Percentiles rank a stretch among this genome's conserved stretches.
Evolutionary conservation across 2,797 vertebrate genomes (phyloP).

Genomic region (Mormyrus hasselquistii): DNA sequence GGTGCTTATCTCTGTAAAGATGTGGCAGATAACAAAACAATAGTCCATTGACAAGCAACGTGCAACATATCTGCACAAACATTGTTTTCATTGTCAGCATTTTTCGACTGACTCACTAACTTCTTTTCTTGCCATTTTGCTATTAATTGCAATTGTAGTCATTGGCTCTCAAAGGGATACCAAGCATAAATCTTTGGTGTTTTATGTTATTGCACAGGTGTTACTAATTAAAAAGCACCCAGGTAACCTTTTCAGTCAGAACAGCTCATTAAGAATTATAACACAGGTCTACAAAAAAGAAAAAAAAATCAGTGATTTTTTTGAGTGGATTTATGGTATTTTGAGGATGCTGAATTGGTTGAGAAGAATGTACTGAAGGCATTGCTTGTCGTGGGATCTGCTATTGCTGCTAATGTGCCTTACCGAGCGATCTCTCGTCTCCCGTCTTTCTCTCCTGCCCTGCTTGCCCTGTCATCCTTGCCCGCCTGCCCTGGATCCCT

Average conservation of each 20-base stretch:
- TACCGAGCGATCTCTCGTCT: no score
- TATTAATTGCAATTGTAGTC: not conserved
- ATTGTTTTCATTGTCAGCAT: not conserved
- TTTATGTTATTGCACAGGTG: not conserved
- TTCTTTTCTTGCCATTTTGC: not conserved
- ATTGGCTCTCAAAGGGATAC: not conserved
- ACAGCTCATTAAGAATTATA: not conserved
- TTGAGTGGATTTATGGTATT: no score
- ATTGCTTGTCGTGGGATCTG: no score
- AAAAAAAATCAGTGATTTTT: no score
- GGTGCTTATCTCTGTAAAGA: not conserved
- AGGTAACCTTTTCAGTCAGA: not conserved
- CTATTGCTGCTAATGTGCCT: no score
- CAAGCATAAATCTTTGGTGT: not conserved
- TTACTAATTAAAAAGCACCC: not conserved
- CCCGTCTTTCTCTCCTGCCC: no score
- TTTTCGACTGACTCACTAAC: not conserved
- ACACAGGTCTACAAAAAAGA: no score
- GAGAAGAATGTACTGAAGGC: no score
- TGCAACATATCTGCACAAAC: not conserved
- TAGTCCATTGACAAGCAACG: not conserved
- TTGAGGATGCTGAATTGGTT: no score
- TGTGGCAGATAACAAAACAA: not conserved
- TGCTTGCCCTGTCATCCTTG: no score
- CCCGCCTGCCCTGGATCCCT: no score